Evolutionary conservation across 2,888 invertebrate species (phyloP).

Genomic region (Maniola hyperantus): DNA sequence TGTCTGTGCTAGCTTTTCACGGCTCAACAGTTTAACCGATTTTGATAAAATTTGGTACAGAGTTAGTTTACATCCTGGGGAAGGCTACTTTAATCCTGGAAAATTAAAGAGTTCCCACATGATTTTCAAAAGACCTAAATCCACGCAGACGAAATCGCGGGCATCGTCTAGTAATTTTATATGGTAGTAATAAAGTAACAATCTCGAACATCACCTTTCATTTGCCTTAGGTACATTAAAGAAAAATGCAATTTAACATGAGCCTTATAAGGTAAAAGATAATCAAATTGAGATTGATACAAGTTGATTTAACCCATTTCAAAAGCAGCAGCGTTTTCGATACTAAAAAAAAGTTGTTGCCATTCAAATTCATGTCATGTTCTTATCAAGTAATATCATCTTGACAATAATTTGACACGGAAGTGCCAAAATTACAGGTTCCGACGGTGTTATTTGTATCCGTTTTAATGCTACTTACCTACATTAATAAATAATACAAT

Average conservation of each 20-base stretch:
- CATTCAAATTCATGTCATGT: slow-evolving; percentile 4
- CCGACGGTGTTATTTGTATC: slow-evolving; percentile 6
- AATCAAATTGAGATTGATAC: slow-evolving; percentile 1
- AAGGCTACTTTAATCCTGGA: too few relatives aligned
- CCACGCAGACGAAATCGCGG: too few relatives aligned
- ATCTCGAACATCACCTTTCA: not conserved
- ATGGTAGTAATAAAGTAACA: not conserved
- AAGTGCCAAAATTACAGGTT: slow-evolving; percentile 13
- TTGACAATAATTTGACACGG: slow-evolving; percentile 19
- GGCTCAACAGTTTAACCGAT: too few relatives aligned
- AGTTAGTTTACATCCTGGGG: too few relatives aligned
- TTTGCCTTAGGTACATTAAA: not conserved
- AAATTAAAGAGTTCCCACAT: too few relatives aligned
- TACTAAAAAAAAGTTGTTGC: not conserved
- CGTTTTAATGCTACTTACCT: slow-evolving; percentile 1
- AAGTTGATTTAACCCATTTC: slow-evolving; percentile 7
- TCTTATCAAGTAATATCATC: slow-evolving; percentile 15
- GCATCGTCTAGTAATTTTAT: too few relatives aligned
- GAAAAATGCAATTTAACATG: not conserved
- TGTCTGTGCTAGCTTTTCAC: too few relatives aligned
- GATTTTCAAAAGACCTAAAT: too few relatives aligned
- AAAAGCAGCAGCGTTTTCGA: not conserved
- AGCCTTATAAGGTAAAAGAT: not conserved
- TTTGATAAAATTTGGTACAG: too few relatives aligned
- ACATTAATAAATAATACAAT: not conserved